Evolutionary conservation across 2,888 invertebrate genomes (phyloP).

Genomic region (Ariolimax columbianus): DNA sequence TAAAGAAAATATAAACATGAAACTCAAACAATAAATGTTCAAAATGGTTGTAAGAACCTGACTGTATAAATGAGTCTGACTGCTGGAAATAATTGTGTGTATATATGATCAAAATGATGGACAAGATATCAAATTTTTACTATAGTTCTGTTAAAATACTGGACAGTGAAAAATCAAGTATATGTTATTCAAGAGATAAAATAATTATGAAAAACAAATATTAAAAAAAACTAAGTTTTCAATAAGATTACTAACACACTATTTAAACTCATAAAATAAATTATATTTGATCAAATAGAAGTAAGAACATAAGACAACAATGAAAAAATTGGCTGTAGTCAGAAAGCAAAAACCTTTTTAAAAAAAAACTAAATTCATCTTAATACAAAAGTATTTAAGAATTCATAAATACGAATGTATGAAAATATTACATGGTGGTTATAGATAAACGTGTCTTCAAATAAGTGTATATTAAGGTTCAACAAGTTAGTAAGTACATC

Average conservation of each 20-base stretch:
- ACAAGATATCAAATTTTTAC: background rate
- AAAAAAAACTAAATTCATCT: background rate
- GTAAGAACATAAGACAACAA: too few relatives aligned
- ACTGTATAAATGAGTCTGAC: background rate
- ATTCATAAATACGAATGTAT: background rate
- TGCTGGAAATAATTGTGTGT: background rate
- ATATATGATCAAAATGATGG: background rate
- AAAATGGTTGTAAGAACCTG: background rate
- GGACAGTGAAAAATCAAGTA: background rate
- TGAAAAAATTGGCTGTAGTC: too few relatives aligned
- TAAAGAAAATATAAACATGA: background rate
- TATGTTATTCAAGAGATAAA: background rate
- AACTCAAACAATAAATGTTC: background rate
- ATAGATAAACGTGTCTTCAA: background rate
- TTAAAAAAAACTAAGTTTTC: background rate
- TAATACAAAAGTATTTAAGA: background rate
- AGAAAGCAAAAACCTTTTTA: background rate
- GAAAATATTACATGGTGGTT: background rate
- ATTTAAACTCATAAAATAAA: background rate
- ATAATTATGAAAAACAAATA: background rate
- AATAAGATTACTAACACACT: background rate
- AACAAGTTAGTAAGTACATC: background rate
- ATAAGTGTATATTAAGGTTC: background rate
- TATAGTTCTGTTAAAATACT: background rate
- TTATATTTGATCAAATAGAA: background rate